Base-by-base conservation (phyloP, 30 jellyfish, hydroid and myxozoan genomes). In the Hydra vulgaris region DNA sequence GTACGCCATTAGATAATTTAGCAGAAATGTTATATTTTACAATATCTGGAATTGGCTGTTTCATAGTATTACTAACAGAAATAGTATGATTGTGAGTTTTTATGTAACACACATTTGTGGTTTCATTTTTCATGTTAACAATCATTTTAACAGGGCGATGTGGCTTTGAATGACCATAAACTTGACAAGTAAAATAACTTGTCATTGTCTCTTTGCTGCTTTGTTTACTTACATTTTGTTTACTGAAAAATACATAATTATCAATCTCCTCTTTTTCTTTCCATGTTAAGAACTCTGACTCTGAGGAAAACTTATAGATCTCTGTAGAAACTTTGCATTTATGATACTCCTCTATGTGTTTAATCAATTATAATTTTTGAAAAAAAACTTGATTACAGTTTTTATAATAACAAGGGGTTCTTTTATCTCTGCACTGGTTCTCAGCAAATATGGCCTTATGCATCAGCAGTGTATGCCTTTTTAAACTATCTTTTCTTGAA, bases 61-160 rank as follows among this genome's bases (percentile, higher is more conserved):
- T 70, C 55, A 23, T 56, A 0, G 88, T 83, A 26, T 76, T 81
- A 21, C 21, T 40, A 40, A 83, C 78, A 25, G 66, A 27, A 15
- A n/a, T n/a, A n/a, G 89, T 86, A 53, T 83, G 90, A 25, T 74
- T 74, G 70, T 74, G 89, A 20, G 88, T 18, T 18, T 66, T 74
- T 1, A 82, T 74, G 69, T 82, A 82, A 7, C 72, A 25, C 20
- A 82, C 69, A 24, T 82, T 67, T 40, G 70, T 55, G 21, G 21
- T 54, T 20, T 72, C 81, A 19, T n/a, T n/a, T n/a, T n/a, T n/a
- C n/a, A n/a, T n/a, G n/a, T n/a, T n/a, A n/a, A n/a, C n/a, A n/a
- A n/a, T n/a, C n/a, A n/a, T 72, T n/a, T 88, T 61, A 4, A 81
- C 82, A 55, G 89, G 89, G 27, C 88, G 19, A 21, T 82, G 89